Conservation (phyloP, 2,888 invertebrate species). For the Tribolium freemani region DNA sequence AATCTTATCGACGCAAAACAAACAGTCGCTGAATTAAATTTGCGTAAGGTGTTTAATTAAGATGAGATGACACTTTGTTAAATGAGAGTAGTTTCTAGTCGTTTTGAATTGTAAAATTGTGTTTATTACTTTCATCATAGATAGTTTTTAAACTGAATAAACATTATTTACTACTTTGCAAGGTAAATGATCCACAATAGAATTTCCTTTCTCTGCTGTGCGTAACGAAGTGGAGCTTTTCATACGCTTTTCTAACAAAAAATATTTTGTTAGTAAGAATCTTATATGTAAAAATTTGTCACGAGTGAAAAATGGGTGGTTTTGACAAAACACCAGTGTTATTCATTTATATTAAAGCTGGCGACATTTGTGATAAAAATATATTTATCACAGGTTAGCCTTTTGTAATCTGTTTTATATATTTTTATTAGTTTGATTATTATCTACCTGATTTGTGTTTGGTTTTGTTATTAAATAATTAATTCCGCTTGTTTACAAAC, state of each 20-base stretch:
- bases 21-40: background rate
- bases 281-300: background rate
- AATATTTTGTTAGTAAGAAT: background rate
- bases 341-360: background rate
- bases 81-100: no score
- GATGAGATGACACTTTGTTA: no score
- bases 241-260: background rate
- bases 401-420: background rate
- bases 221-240: background rate
- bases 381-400: background rate
- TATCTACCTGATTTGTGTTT: background rate
- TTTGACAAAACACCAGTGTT: background rate
- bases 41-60: slow-evolving; percentile 16
- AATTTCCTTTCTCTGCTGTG: background rate
- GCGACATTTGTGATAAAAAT: background rate
- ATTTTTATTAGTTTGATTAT: background rate
- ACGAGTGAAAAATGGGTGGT: background rate
- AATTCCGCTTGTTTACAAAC: no score
- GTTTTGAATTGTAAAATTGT: no score
- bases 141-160: slow-evolving; percentile 16
- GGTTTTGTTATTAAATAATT: no score
- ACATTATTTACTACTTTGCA: slow-evolving; percentile 1
- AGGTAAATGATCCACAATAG: slow-evolving; percentile 9
- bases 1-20: slow-evolving; percentile 23
- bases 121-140: slow-evolving; percentile 22